Evolutionary conservation across 2,113 vertebrate genomes (phyloP), one percentile per base, ranked within the genome.

Genomic region (Eublepharis macularius): DNA sequence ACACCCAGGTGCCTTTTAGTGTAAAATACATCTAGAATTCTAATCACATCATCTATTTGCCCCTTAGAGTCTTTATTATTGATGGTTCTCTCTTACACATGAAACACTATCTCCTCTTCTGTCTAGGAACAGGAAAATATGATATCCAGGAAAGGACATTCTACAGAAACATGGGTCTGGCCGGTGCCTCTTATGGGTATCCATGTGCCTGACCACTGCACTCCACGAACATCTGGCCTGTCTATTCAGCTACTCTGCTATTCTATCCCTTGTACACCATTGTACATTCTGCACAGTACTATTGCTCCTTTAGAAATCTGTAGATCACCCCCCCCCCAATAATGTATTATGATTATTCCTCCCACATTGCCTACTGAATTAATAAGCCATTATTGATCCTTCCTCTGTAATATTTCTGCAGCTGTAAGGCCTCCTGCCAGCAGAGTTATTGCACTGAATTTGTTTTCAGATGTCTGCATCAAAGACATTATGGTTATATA

Each of bases 301-400:
- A 73, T 82, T 21, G 21, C 9, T 57, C 29, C 9, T 83, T 4
- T 12, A 3, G 17, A 14, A 49, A 83, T 76, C 8, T 41, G 29
- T 47, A 47, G 77, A 1, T 73, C 16, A 0, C 2, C 60, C 24
- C 8, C 75, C 41, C 78, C 16, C 3, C 4, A 69, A 51, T 77
- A 90, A 87, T 82, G 41, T 81, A 29, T 68, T 9, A 47, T 86
- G 82, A 84, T 87, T 87, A 76, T 54, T 92, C n/a, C 75, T 90
- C 84, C 43, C 26, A 88, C 49, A 82, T 65, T 88, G 75, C 80
- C 68, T 12, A 17, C 45, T 6, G 41, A 86, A 24, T 34, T 84
- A 87, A 85, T 83, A 86, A 86, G 70, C 36, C 78, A 49, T 32
- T 17, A 74, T 16, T 79, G 41, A 65, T 81, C 29, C 65, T 2